A percentile compares a stretch with the other conserved stretches of the same genome.
These are phyloP conservation scores for Numenius phaeopus DNA, from an alignment of 2,797 vertebrate genomes.

Conservation along the genomic window DNA sequence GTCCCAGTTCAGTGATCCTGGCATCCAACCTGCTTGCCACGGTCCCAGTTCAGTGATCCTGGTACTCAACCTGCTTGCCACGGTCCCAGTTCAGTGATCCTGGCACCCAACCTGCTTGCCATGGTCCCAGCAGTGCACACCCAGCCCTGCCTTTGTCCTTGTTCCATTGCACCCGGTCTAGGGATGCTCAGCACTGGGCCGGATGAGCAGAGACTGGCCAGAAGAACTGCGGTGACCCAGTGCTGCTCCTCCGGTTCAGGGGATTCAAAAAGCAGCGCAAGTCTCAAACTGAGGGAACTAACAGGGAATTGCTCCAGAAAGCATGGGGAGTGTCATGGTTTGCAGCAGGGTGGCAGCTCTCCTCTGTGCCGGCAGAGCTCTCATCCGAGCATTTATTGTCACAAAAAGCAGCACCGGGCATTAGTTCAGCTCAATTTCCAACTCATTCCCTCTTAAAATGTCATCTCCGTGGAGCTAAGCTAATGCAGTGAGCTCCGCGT, in stretches of 20 bases:
- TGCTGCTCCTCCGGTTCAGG: background rate
- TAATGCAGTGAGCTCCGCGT: background rate
- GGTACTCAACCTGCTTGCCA: too few relatives aligned
- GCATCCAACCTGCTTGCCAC: too few relatives aligned
- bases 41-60: too few relatives aligned
- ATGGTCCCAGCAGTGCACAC: rapidly evolving
- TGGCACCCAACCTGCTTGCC: background rate
- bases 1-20: too few relatives aligned
- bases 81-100: background rate
- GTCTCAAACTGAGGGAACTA: background rate
- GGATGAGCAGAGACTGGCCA: background rate
- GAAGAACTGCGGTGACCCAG: background rate
- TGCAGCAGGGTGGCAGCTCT: background rate
- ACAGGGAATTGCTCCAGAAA: background rate
- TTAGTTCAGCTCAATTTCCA: constrained; percentile 29
- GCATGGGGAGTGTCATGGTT: background rate
- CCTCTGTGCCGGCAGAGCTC: background rate
- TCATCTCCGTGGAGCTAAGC: background rate
- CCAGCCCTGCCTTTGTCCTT: background rate
- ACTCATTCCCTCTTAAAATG: background rate
- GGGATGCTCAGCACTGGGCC: background rate
- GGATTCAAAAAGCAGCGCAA: background rate
- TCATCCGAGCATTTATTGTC: background rate
- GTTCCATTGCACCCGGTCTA: background rate
- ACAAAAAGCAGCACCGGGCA: background rate